These are phyloP conservation scores for Drosophila obscura DNA, from an alignment of 1,140 invertebrate genomes.

Conservation along the genomic window DNA sequence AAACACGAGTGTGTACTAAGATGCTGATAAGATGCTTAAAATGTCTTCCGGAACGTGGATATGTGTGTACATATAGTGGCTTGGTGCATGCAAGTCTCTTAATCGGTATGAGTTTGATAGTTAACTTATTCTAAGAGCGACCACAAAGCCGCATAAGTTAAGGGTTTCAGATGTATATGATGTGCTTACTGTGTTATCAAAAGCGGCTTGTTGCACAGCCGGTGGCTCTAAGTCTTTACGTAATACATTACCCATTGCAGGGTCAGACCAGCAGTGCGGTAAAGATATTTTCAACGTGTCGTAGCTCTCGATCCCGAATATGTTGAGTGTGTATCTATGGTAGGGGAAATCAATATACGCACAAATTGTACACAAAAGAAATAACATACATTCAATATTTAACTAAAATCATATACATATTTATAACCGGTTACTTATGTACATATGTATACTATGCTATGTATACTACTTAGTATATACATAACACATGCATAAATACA, in stretches of 20 bases:
- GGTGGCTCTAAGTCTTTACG: slow-evolving; percentile 87
- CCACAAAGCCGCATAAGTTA: background rate
- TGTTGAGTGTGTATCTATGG: slow-evolving; percentile 86
- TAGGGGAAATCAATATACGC: slow-evolving; percentile 17
- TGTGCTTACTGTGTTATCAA: slow-evolving; percentile 88
- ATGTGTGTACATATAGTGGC: background rate
- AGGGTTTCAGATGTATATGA: slow-evolving; percentile 1
- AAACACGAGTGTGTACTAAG: slow-evolving; percentile 6
- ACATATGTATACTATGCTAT: too few species aligned
- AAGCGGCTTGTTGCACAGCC: slow-evolving; percentile 92
- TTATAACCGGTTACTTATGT: too few species aligned
- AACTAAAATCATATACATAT: background rate
- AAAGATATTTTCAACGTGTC: slow-evolving; percentile 87
- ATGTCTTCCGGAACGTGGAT: slow-evolving; percentile 37
- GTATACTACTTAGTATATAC: too few species aligned
- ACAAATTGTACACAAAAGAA: slow-evolving; percentile 5
- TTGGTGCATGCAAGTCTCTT: background rate
- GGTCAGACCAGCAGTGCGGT: slow-evolving; percentile 91
- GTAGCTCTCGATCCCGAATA: slow-evolving; percentile 88
- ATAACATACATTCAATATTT: background rate
- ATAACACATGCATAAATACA: too few species aligned
- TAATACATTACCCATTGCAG: slow-evolving; percentile 86
- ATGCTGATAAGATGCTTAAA: slow-evolving; percentile 48
- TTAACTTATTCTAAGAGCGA: too few species aligned
- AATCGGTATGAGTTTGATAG: too few species aligned